Conservation (phyloP, 2,888 invertebrate genomes). For the Allygus modestus region DNA sequence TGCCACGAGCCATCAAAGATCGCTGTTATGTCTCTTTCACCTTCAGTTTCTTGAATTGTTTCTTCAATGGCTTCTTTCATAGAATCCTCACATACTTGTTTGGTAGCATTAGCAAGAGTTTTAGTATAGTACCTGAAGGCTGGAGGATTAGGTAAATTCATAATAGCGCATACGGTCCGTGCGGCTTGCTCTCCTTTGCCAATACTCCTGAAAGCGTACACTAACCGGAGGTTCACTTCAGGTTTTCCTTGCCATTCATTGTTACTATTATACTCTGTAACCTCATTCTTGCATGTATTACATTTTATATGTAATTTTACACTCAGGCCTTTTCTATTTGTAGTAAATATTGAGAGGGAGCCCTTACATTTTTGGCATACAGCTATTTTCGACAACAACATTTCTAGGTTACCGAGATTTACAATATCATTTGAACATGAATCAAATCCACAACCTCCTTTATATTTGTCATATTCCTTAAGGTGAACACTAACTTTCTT, state of each 20-base stretch:
- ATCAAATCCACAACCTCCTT: conserved; percentile 42
- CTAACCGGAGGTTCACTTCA: conserved; percentile 50
- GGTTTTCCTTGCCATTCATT: not conserved
- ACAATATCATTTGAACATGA: not conserved
- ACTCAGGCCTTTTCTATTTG: conserved; percentile 41
- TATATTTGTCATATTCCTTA: conserved; percentile 37
- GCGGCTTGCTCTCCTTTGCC: conserved; percentile 54
- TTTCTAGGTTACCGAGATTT: conserved; percentile 43
- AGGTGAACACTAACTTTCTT: not conserved
- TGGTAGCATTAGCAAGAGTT: conserved; percentile 9
- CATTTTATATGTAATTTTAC: conserved; percentile 21
- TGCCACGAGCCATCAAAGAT: conserved; percentile 38
- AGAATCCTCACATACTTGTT: not conserved
- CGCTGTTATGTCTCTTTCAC: not conserved
- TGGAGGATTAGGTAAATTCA: conserved; percentile 42
- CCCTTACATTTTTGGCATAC: conserved; percentile 37
- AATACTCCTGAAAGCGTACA: conserved; percentile 46
- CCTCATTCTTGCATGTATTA: not conserved
- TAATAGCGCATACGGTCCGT: conserved; percentile 61
- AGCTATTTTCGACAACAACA: conserved; percentile 25
- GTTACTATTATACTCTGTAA: not conserved
- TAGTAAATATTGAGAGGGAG: not conserved
- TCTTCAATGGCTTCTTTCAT: conserved; percentile 22
- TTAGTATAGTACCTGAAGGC: conserved; percentile 52
- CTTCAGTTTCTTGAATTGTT: conserved; percentile 23